Percentiles rank a stretch among this genome's conserved stretches.
Evolutionary conservation across 2,888 invertebrate genomes (phyloP).

Genomic region (Eilema caniola): DNA sequence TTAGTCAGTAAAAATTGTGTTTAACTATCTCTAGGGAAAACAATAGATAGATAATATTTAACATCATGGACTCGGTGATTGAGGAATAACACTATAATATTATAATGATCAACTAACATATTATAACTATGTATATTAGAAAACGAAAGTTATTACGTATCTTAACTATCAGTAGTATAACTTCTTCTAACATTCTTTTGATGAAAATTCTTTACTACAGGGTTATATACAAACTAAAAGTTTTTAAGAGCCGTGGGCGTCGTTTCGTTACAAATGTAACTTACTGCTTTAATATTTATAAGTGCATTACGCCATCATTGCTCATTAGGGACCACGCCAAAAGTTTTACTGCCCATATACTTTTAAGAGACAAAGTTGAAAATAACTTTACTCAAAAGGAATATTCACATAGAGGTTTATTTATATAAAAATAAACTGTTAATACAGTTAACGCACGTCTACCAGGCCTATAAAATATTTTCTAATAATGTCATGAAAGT

Average conservation of each 20-base stretch:
- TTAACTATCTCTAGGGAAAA: too few relatives aligned
- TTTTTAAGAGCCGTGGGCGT: conserved; percentile 11
- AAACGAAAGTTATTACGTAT: neutral
- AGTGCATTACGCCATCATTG: conserved; percentile 20
- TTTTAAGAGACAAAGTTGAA: conserved; percentile 17
- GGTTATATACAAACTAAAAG: conserved; percentile 12
- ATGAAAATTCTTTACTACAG: neutral
- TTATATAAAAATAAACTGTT: neutral
- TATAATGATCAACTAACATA: too few relatives aligned
- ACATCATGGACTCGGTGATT: too few relatives aligned
- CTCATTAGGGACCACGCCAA: conserved; percentile 19
- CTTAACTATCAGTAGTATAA: neutral
- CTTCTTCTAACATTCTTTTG: neutral
- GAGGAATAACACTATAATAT: too few relatives aligned
- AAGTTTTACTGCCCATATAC: conserved; percentile 22
- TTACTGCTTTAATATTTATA: conserved; percentile 21
- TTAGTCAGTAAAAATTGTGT: neutral
- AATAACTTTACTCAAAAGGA: conserved; percentile 7
- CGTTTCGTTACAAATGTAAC: conserved; percentile 21
- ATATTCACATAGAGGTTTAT: neutral
- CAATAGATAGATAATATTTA: too few relatives aligned
- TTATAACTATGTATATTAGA: too few relatives aligned
- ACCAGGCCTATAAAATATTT: neutral
- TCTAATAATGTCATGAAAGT: neutral
- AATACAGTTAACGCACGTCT: neutral